Base-by-base conservation (phyloP, 1,140 invertebrate species). In the Fopius arisanus region DNA sequence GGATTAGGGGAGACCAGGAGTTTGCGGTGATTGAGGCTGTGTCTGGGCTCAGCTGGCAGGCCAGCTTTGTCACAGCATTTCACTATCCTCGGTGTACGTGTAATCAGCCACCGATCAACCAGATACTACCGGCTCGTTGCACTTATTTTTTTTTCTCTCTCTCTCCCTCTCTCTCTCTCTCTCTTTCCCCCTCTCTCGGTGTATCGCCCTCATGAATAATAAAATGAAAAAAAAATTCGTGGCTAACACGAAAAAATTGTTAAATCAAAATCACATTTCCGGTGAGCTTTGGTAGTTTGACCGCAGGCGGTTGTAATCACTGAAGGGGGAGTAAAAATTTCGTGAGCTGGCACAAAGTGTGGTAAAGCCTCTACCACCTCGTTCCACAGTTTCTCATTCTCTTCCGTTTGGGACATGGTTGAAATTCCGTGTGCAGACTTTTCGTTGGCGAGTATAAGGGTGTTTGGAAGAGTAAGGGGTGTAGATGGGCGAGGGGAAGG, bases 21-120 rank as follows among this genome's bases (percentile, higher is more conserved):
- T 81, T 84, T 85, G 67, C 81, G 84, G 84, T 86, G 84, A 86
- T 86, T 86, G 84, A 85, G 84, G 82, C 84, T 83, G 80, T 85
- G 83, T 86, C 84, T 83, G 84, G 83, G 80, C 81, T 86, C 81
- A 81, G 80, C 82, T 80, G 80, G 82, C 78, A 48, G 83, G 79
- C 80, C 82, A 83, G 83, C 84, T 86, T 86, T 86, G 84, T 86
- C 84, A 86, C 83, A 78, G 78, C 78, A 23, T 54, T 37, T 48
- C 76, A 74, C 78, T 78, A 77, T 77, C 78, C 72, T 74, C 76
- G 12, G 77, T 84, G 87, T 85, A 86, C 84, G 83, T 86, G 85
- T 87, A 86, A 83, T 84, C 84, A 85, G 81, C 84, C 84, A 75
- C 83, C 80, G 81, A 86, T 86, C 83, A 81, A 79, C 82, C 83